Evolutionary conservation across 2,797 vertebrate genomes (phyloP).

Genomic region (Rhincodon typus): DNA sequence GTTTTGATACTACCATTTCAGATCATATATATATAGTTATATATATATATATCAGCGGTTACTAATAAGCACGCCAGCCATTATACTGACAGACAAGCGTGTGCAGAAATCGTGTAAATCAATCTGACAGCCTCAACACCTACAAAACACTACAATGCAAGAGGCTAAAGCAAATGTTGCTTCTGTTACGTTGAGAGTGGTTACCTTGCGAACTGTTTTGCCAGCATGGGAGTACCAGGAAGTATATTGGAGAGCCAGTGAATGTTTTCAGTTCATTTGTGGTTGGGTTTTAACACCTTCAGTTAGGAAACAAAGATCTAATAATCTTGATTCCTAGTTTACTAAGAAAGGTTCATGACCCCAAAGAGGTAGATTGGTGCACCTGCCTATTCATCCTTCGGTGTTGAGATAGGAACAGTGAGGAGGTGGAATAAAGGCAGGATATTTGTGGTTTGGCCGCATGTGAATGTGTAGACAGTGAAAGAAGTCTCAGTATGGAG

Average conservation of each 20-base stretch:
- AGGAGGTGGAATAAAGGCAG: background rate
- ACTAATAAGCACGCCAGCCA: background rate
- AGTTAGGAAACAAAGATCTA: background rate
- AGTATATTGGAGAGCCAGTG: background rate
- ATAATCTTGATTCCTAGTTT: background rate
- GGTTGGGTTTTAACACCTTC: background rate
- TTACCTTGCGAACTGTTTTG: background rate
- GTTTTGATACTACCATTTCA: background rate
- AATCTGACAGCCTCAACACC: background rate
- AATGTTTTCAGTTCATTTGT: constrained; percentile 13
- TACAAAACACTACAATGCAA: background rate
- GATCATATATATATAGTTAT: background rate
- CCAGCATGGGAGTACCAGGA: background rate
- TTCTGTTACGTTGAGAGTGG: background rate
- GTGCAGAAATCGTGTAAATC: background rate
- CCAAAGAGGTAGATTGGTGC: too few species aligned
- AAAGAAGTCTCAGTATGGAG: constrained; percentile 31
- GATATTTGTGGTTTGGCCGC: background rate
- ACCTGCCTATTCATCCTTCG: background rate
- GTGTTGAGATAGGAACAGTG: background rate
- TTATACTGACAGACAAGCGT: background rate
- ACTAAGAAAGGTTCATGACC: background rate
- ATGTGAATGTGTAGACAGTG: background rate
- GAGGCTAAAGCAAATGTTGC: background rate
- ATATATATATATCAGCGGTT: background rate